Conservation (phyloP, 2,888 invertebrate species). For the Pollenia angustigena region DNA sequence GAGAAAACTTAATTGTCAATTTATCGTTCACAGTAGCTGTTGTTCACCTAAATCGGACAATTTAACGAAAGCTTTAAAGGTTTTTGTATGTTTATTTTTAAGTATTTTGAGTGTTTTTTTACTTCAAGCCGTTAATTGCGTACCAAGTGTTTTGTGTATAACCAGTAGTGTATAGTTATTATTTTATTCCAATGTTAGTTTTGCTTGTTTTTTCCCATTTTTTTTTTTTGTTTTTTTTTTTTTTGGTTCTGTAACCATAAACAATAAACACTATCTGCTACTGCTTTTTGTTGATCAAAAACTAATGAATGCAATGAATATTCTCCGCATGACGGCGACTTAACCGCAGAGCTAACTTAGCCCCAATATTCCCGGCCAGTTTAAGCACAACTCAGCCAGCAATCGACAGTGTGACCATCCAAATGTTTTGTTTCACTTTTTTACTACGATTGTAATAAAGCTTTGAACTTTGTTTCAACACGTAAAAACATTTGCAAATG, state of each 20-base stretch:
- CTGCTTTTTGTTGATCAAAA: conserved; percentile 26
- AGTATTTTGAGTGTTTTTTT: no score
- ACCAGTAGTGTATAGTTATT: background rate
- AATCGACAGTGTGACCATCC: conserved; percentile 18
- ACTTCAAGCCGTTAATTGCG: background rate
- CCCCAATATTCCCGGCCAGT: background rate
- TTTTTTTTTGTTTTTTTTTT: background rate
- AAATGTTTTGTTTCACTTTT: background rate
- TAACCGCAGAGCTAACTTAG: conserved; percentile 24
- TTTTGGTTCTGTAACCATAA: conserved; percentile 27
- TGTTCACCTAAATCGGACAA: no score
- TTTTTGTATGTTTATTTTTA: no score
- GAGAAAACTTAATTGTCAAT: no score
- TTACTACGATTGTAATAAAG: conserved; percentile 1
- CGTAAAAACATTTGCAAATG: conserved; percentile 1
- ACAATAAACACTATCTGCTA: conserved; percentile 5
- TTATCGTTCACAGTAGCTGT: no score
- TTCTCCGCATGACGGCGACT: conserved; percentile 30
- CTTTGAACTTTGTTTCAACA: conserved; percentile 46
- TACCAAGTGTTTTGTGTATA: background rate
- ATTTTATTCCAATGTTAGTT: conserved; percentile 7
- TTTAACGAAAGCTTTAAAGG: no score
- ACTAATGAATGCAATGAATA: conserved; percentile 16
- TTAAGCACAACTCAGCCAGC: background rate
- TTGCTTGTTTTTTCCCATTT: background rate